These are phyloP conservation scores for Piezodorus guildinii DNA, from an alignment of 1,140 invertebrate species.

Conservation along the genomic window DNA sequence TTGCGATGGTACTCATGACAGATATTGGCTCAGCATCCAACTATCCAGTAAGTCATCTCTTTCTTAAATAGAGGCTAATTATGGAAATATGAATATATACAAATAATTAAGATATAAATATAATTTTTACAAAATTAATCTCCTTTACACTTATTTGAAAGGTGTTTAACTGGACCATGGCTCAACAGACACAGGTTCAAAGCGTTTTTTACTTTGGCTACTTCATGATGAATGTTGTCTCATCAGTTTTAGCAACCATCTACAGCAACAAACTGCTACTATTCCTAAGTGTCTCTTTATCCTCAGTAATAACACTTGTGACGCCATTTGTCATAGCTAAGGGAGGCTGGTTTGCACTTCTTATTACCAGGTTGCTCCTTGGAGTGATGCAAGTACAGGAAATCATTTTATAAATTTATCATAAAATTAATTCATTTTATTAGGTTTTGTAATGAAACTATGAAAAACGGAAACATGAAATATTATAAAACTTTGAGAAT, in stretches of 20 bases:
- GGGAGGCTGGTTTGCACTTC: slow-evolving; percentile 6
- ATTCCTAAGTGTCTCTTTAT: slow-evolving; percentile 1
- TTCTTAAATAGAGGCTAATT: too few relatives aligned
- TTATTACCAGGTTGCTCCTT: slow-evolving; percentile 1
- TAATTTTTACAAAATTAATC: too few relatives aligned
- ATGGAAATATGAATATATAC: too few relatives aligned
- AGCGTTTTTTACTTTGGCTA: slow-evolving; percentile 16
- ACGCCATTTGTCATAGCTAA: neutral
- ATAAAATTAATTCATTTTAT: too few relatives aligned
- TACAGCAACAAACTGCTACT: slow-evolving; percentile 18
- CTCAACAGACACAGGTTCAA: neutral
- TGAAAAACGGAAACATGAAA: too few relatives aligned
- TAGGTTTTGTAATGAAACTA: too few relatives aligned
- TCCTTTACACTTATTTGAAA: too few relatives aligned
- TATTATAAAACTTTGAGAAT: too few relatives aligned
- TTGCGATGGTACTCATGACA: slow-evolving; percentile 60
- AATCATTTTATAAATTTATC: too few relatives aligned
- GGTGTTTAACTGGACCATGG: slow-evolving; percentile 15
- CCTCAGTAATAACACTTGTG: neutral
- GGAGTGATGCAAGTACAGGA: slow-evolving; percentile 12
- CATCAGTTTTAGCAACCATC: slow-evolving; percentile 8
- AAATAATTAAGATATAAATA: too few relatives aligned
- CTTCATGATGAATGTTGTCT: slow-evolving; percentile 8
- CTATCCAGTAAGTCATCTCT: neutral
- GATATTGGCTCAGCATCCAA: slow-evolving; percentile 3